Conservation (phyloP, 2,888 invertebrate genomes). For the Sicus ferrugineus region DNA sequence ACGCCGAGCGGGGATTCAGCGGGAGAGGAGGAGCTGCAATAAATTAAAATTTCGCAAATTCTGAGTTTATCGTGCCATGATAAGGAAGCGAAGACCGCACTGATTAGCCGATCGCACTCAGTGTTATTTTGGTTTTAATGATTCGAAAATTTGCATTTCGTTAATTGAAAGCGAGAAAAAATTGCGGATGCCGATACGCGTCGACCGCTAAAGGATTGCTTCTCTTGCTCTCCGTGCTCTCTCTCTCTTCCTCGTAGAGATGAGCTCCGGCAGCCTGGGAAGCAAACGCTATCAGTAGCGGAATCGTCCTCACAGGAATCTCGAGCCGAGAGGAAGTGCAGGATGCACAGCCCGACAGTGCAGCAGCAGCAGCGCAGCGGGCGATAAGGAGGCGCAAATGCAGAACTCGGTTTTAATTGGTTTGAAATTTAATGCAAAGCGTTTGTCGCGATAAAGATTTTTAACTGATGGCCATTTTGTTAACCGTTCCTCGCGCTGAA, state of each 20-base stretch:
- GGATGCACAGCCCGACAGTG: not conserved
- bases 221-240: too few species aligned
- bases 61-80: slow-evolving; percentile 23
- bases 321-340: not conserved
- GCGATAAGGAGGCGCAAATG: slow-evolving; percentile 11
- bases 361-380: not conserved
- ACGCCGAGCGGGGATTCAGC: not conserved
- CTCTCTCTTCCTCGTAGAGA: too few species aligned
- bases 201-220: too few species aligned
- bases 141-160: slow-evolving; percentile 14
- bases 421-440: slow-evolving; percentile 57
- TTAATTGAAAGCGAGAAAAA: slow-evolving; percentile 16
- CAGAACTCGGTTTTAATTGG: slow-evolving; percentile 61
- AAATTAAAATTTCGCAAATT: slow-evolving; percentile 26
- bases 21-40: slow-evolving; percentile 17
- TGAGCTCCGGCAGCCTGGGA: too few species aligned
- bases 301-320: slow-evolving; percentile 8
- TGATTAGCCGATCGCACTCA: slow-evolving; percentile 26
- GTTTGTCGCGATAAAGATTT: slow-evolving; percentile 54
- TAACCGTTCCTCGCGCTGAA: slow-evolving; percentile 59
- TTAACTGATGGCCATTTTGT: slow-evolving; percentile 61
- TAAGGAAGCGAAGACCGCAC: slow-evolving; percentile 27
- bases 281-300: slow-evolving; percentile 16
- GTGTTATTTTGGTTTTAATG: slow-evolving; percentile 16
- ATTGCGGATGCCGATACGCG: too few species aligned